A percentile compares a stretch with the other conserved stretches of the same genome.
These are phyloP conservation scores for Danio jaintianensis DNA, from an alignment of 2,797 vertebrate genomes.

Conservation along the genomic window DNA sequence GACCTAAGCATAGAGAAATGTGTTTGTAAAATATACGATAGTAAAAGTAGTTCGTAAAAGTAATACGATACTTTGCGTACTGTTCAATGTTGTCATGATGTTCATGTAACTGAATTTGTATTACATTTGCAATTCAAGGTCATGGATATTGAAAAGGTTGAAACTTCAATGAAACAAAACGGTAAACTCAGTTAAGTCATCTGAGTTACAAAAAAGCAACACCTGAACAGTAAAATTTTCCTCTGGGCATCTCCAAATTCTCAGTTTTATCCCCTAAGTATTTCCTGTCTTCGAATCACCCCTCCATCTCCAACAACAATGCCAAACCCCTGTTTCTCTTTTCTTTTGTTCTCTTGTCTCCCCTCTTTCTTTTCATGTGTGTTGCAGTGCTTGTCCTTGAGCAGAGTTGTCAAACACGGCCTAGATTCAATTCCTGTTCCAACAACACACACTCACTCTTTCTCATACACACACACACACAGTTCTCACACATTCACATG, in stretches of 20 bases:
- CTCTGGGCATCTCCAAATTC: not conserved
- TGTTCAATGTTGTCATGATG: too few species aligned
- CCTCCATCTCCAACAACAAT: slow-evolving; percentile 2
- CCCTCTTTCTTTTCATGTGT: not conserved
- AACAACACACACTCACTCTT: not conserved
- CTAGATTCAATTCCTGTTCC: not conserved
- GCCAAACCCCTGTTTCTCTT: not conserved
- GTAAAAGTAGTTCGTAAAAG: too few species aligned
- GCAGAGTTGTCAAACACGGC: slow-evolving; percentile 13
- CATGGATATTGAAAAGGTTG: not conserved
- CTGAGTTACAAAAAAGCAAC: not conserved
- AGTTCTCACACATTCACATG: not conserved
- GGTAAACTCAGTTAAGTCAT: not conserved
- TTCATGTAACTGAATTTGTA: too few species aligned
- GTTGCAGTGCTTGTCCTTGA: slow-evolving; percentile 29
- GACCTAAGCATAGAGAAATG: too few species aligned
- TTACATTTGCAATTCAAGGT: not conserved
- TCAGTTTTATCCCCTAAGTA: too few species aligned
- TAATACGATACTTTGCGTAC: too few species aligned
- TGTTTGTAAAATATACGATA: too few species aligned
- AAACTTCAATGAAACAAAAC: not conserved
- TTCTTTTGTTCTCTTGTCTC: slow-evolving; percentile 16
- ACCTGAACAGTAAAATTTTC: not conserved
- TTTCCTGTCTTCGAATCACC: not conserved
- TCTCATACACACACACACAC: not conserved